Conservation (phyloP, 2,113 vertebrate species). For the Mystacornis crossleyi region DNA sequence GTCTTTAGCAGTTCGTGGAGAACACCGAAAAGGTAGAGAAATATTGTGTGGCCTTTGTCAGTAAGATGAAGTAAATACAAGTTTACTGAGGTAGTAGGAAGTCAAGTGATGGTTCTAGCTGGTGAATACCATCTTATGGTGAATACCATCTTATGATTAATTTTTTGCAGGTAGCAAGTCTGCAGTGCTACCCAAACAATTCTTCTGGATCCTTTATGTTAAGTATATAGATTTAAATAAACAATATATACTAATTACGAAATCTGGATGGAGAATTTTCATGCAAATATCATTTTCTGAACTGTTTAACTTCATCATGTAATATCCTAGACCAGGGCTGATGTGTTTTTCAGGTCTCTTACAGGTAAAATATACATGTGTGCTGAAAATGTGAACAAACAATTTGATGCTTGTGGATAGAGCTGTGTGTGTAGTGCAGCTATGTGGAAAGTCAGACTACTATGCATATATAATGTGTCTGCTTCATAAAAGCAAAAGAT, state of each 20-base stretch:
- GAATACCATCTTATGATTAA: background rate
- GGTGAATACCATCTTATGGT: background rate
- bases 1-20: background rate
- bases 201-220: background rate
- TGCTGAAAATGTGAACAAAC: background rate
- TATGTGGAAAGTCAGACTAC: background rate
- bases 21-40: background rate
- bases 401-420: background rate
- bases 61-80: background rate
- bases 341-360: background rate
- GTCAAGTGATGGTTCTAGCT: background rate
- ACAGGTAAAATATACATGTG: fast-evolving
- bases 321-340: background rate
- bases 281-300: background rate
- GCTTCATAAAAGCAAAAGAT: background rate
- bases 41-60: background rate
- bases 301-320: background rate
- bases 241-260: background rate
- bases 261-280: background rate
- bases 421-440: background rate
- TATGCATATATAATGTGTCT: background rate
- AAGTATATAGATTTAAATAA: background rate
- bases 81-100: background rate
- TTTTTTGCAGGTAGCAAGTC: background rate
- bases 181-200: background rate